Percentiles rank a stretch among this genome's conserved stretches.
These are phyloP conservation scores for Aelia acuminata DNA, from an alignment of 2,888 invertebrate species.

Conservation along the genomic window DNA sequence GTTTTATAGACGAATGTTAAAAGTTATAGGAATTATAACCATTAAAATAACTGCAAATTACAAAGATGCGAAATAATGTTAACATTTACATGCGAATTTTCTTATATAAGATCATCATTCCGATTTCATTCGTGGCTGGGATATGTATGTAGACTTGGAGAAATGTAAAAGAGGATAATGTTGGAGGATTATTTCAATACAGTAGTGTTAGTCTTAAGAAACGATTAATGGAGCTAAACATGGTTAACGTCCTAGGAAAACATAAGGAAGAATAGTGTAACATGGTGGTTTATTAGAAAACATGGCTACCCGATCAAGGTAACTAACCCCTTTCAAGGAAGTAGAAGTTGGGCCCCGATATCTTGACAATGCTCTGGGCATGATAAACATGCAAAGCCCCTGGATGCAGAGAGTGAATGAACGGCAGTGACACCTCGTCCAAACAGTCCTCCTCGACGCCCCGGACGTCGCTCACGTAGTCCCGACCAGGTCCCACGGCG, in stretches of 20 bases:
- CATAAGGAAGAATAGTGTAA: neutral
- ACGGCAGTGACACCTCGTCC: neutral
- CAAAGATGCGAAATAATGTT: too few relatives aligned
- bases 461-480: constrained; percentile 4
- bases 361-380: neutral
- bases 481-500: constrained; percentile 35
- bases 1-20: too few relatives aligned
- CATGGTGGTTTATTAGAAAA: neutral
- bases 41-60: too few relatives aligned
- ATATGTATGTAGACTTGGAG: too few relatives aligned
- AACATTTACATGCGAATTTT: too few relatives aligned
- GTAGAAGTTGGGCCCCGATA: neutral
- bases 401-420: neutral
- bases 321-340: constrained; percentile 20
- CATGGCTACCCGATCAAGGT: neutral
- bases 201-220: too few relatives aligned
- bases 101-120: too few relatives aligned
- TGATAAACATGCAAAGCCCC: neutral
- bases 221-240: neutral
- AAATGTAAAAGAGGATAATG: too few relatives aligned
- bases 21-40: too few relatives aligned
- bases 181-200: too few relatives aligned
- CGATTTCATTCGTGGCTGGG: too few relatives aligned
- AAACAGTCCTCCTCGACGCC: neutral
- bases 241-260: neutral